phyloP scores from a whole-genome alignment of 2,113 vertebrate genomes.

The Oxygymnocypris stewartii region DNA sequence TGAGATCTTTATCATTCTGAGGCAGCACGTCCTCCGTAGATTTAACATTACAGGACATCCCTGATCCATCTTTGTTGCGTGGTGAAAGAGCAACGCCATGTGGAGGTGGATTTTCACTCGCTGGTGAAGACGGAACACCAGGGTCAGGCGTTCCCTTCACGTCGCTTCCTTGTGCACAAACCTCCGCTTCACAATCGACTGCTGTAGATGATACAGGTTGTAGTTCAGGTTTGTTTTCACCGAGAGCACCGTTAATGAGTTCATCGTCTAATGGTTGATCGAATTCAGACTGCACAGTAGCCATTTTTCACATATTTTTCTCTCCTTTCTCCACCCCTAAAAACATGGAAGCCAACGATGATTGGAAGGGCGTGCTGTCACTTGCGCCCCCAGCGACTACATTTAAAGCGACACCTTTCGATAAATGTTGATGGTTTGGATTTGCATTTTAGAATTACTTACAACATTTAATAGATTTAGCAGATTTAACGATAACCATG shows the following conservation, averaged over 20 bases:
- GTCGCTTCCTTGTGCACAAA: background rate
- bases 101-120: slow-evolving; percentile 17
- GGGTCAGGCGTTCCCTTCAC: background rate
- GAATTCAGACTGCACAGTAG: slow-evolving; percentile 68
- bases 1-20: slow-evolving; percentile 46
- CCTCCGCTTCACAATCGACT: background rate
- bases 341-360: slow-evolving; percentile 30
- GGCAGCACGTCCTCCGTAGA: slow-evolving; percentile 5
- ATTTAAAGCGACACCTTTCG: slow-evolving; percentile 30
- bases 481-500: background rate
- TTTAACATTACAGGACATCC: background rate
- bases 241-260: slow-evolving; percentile 55
- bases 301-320: slow-evolving; percentile 75
- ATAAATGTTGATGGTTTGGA: background rate
- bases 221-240: slow-evolving; percentile 29
- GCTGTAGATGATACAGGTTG: background rate
- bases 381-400: background rate
- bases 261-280: slow-evolving; percentile 57
- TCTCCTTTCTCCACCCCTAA: slow-evolving; percentile 57
- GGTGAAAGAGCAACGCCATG: slow-evolving; percentile 21
- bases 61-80: slow-evolving; percentile 10
- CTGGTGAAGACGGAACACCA: slow-evolving; percentile 12
- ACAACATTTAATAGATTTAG: background rate
- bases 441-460: background rate
- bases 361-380: slow-evolving; percentile 38